Conservation (phyloP, 2,888 invertebrate species). For the Drosophila kokeensis region DNA sequence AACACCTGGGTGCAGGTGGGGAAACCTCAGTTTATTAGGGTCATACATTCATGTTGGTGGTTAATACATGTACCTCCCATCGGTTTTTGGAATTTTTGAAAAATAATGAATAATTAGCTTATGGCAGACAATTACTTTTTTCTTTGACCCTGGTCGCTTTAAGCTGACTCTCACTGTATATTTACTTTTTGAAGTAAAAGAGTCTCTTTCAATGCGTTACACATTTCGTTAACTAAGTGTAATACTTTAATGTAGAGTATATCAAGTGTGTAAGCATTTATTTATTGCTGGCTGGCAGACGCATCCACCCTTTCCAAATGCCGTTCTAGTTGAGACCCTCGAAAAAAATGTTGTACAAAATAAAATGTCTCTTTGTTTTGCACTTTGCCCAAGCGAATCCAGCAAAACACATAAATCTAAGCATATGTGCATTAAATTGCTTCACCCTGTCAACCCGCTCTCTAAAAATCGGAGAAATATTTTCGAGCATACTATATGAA, state of each 20-base stretch:
- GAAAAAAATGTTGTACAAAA: constrained; percentile 62
- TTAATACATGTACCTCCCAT: too few relatives aligned
- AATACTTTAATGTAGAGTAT: constrained; percentile 14
- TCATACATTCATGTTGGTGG: too few relatives aligned
- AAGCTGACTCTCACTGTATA: too few relatives aligned
- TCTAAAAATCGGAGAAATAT: constrained; percentile 20
- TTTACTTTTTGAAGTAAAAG: too few relatives aligned
- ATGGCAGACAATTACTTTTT: too few relatives aligned
- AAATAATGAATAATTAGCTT: too few relatives aligned
- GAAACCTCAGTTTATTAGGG: too few relatives aligned
- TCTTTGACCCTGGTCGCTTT: too few relatives aligned
- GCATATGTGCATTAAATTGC: constrained; percentile 78
- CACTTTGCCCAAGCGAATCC: constrained; percentile 67
- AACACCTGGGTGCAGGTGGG: too few relatives aligned
- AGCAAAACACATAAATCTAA: constrained; percentile 78
- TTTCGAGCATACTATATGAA: constrained; percentile 22
- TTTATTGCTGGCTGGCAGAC: constrained; percentile 60
- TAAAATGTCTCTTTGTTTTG: constrained; percentile 79
- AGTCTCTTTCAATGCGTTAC: neutral
- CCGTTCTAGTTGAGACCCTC: constrained; percentile 17
- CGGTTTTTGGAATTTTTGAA: too few relatives aligned
- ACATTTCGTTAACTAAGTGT: neutral
- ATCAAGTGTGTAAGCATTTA: constrained; percentile 41
- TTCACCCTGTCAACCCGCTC: constrained; percentile 8
- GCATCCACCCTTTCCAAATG: constrained; percentile 17